These are phyloP conservation scores for Neofelis nebulosa DNA, from an alignment of 2,113 vertebrate genomes.

Conservation along the genomic window DNA sequence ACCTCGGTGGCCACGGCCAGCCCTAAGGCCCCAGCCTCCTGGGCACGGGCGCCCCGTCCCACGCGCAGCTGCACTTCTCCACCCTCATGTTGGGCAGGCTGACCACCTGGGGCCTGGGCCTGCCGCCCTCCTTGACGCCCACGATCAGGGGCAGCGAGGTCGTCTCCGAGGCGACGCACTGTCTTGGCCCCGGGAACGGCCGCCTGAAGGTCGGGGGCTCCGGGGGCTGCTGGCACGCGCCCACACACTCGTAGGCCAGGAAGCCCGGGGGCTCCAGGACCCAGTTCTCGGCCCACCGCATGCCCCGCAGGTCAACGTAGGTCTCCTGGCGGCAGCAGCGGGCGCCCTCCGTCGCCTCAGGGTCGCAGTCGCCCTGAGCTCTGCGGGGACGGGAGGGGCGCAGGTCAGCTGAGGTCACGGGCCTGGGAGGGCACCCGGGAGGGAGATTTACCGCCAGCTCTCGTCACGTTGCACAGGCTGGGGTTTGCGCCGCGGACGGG, in stretches of 20 bases:
- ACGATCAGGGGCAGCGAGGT: conserved; percentile 61
- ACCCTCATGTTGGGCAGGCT: conserved; percentile 76
- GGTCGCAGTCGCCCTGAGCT: conserved; percentile 65
- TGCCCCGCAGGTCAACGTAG: conserved; percentile 69
- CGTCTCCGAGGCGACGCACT: conserved; percentile 44
- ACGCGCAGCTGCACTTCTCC: conserved; percentile 64
- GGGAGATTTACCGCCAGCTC: neutral
- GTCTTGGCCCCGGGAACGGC: conserved; percentile 40
- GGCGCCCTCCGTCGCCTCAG: neutral
- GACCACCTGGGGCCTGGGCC: conserved; percentile 54
- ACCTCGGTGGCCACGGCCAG: rapidly evolving
- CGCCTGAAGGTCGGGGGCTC: conserved; percentile 7
- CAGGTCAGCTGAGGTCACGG: neutral
- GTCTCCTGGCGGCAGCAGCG: conserved; percentile 68
- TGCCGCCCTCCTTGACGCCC: conserved; percentile 27
- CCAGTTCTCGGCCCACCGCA: conserved; percentile 74
- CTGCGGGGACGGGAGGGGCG: conserved; percentile 24
- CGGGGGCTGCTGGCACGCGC: conserved; percentile 56
- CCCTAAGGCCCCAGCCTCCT: conserved; percentile 45
- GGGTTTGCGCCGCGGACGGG: neutral
- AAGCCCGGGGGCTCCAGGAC: conserved; percentile 73
- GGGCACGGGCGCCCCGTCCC: conserved; percentile 21
- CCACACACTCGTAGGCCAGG: conserved; percentile 68
- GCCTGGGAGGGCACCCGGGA: too few relatives aligned
- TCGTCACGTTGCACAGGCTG: neutral